Evolutionary conservation across 2,888 invertebrate species (phyloP).

Genomic region (Nineta flava): DNA sequence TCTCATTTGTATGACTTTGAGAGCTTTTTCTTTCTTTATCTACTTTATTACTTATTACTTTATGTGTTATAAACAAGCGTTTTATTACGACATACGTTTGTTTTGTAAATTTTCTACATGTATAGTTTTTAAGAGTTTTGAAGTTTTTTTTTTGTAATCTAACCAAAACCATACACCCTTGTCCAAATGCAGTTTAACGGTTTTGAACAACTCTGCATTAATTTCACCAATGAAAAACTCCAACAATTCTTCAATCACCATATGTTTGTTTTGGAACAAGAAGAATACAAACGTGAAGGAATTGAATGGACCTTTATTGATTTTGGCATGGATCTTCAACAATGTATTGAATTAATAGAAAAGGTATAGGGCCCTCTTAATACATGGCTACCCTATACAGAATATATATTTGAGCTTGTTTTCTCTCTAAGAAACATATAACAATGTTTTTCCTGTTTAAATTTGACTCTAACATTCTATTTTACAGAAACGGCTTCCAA

Average conservation of each 20-base stretch:
- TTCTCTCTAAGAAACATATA: background rate
- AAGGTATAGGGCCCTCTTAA: constrained; percentile 39
- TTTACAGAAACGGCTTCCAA: background rate
- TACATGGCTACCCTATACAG: constrained; percentile 10
- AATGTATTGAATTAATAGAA: constrained; percentile 66
- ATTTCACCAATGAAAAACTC: constrained; percentile 86
- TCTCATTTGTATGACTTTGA: background rate
- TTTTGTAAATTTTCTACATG: background rate
- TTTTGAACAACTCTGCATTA: constrained; percentile 88
- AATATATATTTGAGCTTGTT: background rate
- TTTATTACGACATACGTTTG: background rate
- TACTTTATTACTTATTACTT: background rate
- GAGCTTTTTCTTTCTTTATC: background rate
- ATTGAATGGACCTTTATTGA: constrained; percentile 88
- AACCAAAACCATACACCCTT: too few species aligned
- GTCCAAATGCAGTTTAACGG: constrained; percentile 51
- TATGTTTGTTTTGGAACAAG: constrained; percentile 89
- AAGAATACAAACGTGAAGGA: constrained; percentile 81
- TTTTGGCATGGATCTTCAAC: constrained; percentile 82
- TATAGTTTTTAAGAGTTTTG: background rate
- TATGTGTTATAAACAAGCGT: background rate
- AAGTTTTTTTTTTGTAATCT: background rate
- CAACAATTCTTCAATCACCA: constrained; percentile 92
- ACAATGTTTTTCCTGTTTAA: background rate
- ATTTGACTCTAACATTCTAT: background rate